Conservation (phyloP, 1,140 invertebrate species). For the Drosophila virilis region DNA sequence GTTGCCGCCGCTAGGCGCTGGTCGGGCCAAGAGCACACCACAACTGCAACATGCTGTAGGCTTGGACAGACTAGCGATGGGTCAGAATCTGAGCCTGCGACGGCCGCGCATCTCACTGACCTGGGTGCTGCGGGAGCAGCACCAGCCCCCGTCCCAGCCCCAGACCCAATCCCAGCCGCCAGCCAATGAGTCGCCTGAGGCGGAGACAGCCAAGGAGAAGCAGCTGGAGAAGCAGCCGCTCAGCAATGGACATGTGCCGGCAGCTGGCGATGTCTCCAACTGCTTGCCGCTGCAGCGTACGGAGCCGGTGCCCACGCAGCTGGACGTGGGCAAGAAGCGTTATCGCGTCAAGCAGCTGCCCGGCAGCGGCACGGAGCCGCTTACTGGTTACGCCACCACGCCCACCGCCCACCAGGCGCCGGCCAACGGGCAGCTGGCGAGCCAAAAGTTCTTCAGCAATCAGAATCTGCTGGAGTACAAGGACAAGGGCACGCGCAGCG, state of each 20-base stretch:
- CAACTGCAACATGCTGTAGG: slow-evolving; percentile 67
- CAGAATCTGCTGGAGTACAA: slow-evolving; percentile 78
- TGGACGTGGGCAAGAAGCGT: slow-evolving; percentile 72
- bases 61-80: slow-evolving; percentile 80
- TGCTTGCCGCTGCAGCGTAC: slow-evolving; percentile 32
- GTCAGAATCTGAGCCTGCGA: slow-evolving; percentile 86
- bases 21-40: slow-evolving; percentile 71
- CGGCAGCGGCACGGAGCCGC: slow-evolving; percentile 59
- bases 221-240: slow-evolving; percentile 45
- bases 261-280: not conserved
- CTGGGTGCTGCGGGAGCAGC: slow-evolving; percentile 88
- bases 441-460: slow-evolving; percentile 82
- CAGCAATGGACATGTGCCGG: slow-evolving; percentile 13
- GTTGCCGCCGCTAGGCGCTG: slow-evolving; percentile 59
- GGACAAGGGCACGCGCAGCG: slow-evolving; percentile 38
- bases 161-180: slow-evolving; percentile 34
- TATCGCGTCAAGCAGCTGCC: slow-evolving; percentile 75
- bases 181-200: slow-evolving; percentile 57
- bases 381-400: slow-evolving; percentile 80
- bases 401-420: slow-evolving; percentile 72
- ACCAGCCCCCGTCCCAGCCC: slow-evolving; percentile 66
- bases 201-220: slow-evolving; percentile 45
- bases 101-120: slow-evolving; percentile 89
- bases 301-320: slow-evolving; percentile 64
- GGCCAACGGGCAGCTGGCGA: slow-evolving; percentile 52